Evolutionary conservation across 2,888 invertebrate species (phyloP).

Genomic region (Eristalis intricaria): DNA sequence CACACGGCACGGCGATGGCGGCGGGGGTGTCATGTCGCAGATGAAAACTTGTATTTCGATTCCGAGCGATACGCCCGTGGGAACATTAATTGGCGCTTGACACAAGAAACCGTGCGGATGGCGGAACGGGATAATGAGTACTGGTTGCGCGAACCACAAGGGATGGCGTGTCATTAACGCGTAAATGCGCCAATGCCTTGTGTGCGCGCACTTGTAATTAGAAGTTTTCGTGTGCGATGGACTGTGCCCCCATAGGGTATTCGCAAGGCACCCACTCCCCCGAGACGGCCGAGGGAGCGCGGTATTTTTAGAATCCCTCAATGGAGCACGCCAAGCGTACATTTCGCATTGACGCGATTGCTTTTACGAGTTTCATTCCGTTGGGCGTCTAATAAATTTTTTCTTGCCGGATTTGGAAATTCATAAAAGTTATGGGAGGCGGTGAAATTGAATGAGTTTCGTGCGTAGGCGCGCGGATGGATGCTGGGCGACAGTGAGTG

Average conservation of each 20-base stretch:
- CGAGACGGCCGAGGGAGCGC: not conserved
- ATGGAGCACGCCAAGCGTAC: conserved; percentile 1
- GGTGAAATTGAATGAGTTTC: conserved; percentile 23
- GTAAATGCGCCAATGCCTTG: not conserved
- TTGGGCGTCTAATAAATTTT: not conserved
- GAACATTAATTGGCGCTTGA: not conserved
- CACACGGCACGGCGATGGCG: not conserved
- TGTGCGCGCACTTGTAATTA: not conserved
- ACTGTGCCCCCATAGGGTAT: not conserved
- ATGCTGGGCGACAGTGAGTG: not conserved
- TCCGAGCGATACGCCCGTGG: not conserved
- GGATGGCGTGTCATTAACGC: not conserved
- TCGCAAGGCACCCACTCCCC: not conserved
- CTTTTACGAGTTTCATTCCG: conserved; percentile 26
- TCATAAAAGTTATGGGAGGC: conserved; percentile 23
- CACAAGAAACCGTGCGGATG: not conserved
- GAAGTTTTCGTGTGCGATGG: not conserved
- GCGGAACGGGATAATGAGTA: not conserved
- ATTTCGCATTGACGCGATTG: conserved; percentile 6
- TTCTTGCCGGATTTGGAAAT: conserved; percentile 9
- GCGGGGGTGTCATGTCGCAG: not conserved
- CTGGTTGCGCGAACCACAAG: not conserved
- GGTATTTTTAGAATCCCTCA: conserved; percentile 11
- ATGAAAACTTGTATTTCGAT: not conserved
- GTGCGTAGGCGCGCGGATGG: not conserved